phyloP scores from a whole-genome alignment of 2,888 invertebrate genomes.

The Mallateleia sp. region DNA sequence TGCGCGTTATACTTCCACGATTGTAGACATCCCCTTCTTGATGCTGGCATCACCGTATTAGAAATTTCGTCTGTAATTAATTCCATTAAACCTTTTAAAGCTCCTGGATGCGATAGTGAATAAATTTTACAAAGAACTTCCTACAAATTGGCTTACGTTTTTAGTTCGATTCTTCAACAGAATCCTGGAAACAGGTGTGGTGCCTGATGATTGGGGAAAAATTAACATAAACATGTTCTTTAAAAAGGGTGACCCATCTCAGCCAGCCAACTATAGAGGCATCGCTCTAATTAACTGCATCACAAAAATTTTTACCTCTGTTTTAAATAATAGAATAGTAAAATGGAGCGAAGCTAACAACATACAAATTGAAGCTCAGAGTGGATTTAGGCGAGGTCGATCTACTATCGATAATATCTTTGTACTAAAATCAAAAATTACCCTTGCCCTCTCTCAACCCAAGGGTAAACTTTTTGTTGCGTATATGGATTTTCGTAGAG shows the following conservation, averaged over 20 bases:
- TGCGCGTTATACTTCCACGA: too few relatives aligned
- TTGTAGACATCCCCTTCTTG: too few relatives aligned
- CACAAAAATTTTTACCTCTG: constrained; percentile 75
- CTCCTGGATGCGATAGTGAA: too few relatives aligned
- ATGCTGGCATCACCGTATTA: too few relatives aligned
- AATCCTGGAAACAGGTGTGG: neutral
- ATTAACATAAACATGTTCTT: neutral
- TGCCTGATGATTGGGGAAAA: neutral
- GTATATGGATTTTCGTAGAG: constrained; percentile 78
- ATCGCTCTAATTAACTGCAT: constrained; percentile 67
- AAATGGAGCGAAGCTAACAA: constrained; percentile 48
- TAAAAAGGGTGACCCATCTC: neutral
- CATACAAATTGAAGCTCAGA: constrained; percentile 79
- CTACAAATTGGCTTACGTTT: neutral
- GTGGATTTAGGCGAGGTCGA: constrained; percentile 74
- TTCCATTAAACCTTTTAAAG: too few relatives aligned
- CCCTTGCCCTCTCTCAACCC: constrained; percentile 50
- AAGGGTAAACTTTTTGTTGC: constrained; percentile 68
- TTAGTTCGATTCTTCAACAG: neutral
- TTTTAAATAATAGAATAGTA: constrained; percentile 36
- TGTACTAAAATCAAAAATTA: constrained; percentile 66
- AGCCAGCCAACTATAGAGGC: neutral
- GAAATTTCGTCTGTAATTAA: too few relatives aligned
- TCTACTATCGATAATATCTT: constrained; percentile 80
- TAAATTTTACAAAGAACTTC: neutral